Base-by-base conservation (phyloP, 2,113 vertebrate genomes). In the Phocoena phocoena region DNA sequence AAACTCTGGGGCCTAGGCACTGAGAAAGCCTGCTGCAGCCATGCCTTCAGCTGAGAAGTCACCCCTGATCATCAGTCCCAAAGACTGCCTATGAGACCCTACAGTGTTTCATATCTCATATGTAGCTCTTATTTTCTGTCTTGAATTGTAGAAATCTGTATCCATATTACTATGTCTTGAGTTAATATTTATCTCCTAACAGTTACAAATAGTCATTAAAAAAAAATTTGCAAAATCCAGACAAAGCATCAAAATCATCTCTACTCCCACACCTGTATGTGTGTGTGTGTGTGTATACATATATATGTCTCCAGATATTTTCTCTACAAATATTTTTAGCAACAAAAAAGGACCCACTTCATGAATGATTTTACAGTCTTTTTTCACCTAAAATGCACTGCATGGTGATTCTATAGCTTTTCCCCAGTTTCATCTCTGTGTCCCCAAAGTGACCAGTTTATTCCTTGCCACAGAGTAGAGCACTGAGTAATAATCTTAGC, bases 311-410 rank as follows among this genome's bases (percentile, higher is more conserved):
- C 36, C 44, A 67, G 81, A 50, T 8, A 71, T 84, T 44, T 84
- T 84, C 70, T 88, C 47, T 55, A 33, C 13, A 80, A 87, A 71
- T 74, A n/a, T 79, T 90, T 95, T 93, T 81, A 77, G 70, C 60
- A 84, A 83, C 36, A 25, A 71, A n/a, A 84, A 76, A 41, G 85
- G 33, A 85, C 21, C 58, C 28, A 63, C 12, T 79, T 58, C n/a
- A 83, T 47, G 74, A 70, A 70, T 81, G 62, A 95, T 65, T 60
- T 89, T 47, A 50, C 20, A 28, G 13, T 41, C 25, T 67, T 86
- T 92, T 83, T 73, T 41, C 2, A 76, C 38, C 60, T 21, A 55
- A 93, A 95, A 81, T 77, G 50, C 9, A 65, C 33, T n/a, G 15
- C 31, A 3, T 80, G 26, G 36, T 65, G 70, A 80, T 74, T 77